These are phyloP conservation scores for Paralinhomoeus sp. DNA, from an alignment of 2,888 invertebrate genomes.

Conservation along the genomic window DNA sequence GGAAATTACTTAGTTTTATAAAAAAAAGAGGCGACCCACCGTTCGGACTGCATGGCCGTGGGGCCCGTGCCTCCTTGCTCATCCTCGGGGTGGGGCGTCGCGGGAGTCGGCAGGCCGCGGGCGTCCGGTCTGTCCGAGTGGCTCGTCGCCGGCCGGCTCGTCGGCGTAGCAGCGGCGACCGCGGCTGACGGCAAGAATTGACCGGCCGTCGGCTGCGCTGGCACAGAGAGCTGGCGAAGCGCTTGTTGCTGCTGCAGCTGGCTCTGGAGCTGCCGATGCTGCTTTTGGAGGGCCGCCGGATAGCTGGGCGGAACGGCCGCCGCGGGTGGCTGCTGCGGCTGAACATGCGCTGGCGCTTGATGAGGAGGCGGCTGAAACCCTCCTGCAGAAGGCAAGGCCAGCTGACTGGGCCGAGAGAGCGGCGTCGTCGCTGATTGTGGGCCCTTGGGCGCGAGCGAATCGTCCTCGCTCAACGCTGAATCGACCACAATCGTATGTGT, in stretches of 20 bases:
- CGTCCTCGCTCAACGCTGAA: no score
- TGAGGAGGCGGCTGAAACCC: no score
- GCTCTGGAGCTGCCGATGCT: background rate
- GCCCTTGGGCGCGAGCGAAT: no score
- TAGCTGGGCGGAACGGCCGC: background rate
- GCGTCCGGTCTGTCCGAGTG: constrained; percentile 36
- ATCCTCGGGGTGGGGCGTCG: background rate
- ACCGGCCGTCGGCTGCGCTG: no score
- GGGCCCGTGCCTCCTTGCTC: background rate
- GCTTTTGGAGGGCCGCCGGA: background rate
- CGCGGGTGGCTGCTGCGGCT: constrained; percentile 1
- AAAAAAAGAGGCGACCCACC: no score
- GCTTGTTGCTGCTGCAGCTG: background rate
- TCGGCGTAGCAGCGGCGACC: background rate
- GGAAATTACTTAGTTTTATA: no score
- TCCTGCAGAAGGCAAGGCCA: no score
- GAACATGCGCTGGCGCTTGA: constrained; percentile 2
- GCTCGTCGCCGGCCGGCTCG: background rate
- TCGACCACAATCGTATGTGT: no score
- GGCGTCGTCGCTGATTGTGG: no score
- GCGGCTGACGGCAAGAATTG: background rate
- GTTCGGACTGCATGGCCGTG: background rate
- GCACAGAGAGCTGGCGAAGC: no score
- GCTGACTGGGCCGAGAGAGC: no score
- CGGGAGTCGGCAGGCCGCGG: constrained; percentile 44